A percentile compares a stretch with the other conserved stretches of the same genome.
Evolutionary conservation across 2,888 invertebrate genomes (phyloP).

Genomic region (Serrognathus titanus): DNA sequence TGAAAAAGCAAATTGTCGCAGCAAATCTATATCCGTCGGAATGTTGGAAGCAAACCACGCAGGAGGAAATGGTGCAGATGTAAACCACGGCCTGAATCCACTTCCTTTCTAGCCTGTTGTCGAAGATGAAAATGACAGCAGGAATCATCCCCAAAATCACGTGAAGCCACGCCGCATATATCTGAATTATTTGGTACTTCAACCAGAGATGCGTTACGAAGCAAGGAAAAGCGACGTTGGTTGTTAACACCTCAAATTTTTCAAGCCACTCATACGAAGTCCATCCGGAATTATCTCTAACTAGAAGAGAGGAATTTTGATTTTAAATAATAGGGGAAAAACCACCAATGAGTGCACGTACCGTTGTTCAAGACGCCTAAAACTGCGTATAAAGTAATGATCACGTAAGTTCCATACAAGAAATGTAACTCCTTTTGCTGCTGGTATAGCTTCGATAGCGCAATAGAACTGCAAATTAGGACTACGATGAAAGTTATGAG

Average conservation of each 20-base stretch:
- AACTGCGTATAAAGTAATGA: background rate
- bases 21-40: conserved; percentile 1
- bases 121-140: conserved; percentile 7
- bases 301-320: background rate
- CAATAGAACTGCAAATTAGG: background rate
- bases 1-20: background rate
- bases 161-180: conserved; percentile 19
- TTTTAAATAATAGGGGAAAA: no score
- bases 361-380: background rate
- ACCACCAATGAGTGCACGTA: background rate
- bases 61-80: background rate
- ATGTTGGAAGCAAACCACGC: background rate
- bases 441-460: background rate
- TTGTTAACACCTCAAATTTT: conserved; percentile 1
- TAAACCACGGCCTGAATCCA: conserved; percentile 11
- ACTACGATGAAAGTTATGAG: background rate
- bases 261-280: background rate
- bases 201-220: conserved; percentile 24
- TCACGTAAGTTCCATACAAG: background rate
- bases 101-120: conserved; percentile 1
- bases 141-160: conserved; percentile 14
- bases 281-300: background rate
- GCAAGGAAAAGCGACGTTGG: conserved; percentile 22
- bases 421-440: background rate
- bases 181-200: conserved; percentile 9